These are phyloP conservation scores for Alectura lathami DNA, from an alignment of 2,113 vertebrate genomes.

Conservation along the genomic window DNA sequence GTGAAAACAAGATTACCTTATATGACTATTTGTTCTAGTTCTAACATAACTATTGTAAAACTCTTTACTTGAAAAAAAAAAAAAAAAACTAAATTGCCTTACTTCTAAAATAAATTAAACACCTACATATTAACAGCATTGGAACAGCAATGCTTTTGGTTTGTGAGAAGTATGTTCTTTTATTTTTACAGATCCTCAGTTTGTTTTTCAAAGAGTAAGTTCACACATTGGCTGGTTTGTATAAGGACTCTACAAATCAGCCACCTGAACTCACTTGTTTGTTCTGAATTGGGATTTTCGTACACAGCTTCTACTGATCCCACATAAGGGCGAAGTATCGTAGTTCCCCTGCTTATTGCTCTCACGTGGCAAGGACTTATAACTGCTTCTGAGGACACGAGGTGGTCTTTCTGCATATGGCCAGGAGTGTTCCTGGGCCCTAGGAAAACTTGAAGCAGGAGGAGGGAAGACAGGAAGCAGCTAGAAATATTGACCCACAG, in stretches of 20 bases:
- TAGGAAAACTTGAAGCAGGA: background rate
- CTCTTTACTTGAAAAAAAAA: background rate
- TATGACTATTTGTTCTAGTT: background rate
- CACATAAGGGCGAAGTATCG: background rate
- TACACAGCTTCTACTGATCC: background rate
- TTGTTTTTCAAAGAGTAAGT: background rate
- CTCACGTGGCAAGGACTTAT: background rate
- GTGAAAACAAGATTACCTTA: background rate
- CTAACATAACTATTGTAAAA: background rate
- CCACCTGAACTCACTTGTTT: background rate
- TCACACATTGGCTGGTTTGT: background rate
- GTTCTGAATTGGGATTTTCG: background rate
- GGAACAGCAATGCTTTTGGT: background rate
- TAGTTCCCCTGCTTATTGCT: background rate
- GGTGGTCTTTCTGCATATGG: background rate
- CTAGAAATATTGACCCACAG: background rate
- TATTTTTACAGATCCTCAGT: background rate
- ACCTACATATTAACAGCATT: background rate
- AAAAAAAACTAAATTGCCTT: background rate
- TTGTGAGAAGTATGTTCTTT: background rate
- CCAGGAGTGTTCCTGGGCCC: background rate
- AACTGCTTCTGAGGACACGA: background rate
- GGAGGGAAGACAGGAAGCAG: background rate
- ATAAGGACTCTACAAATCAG: background rate
- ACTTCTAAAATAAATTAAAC: background rate